Conservation (phyloP, 2,888 invertebrate species). For the Perizoma affinitatum region DNA sequence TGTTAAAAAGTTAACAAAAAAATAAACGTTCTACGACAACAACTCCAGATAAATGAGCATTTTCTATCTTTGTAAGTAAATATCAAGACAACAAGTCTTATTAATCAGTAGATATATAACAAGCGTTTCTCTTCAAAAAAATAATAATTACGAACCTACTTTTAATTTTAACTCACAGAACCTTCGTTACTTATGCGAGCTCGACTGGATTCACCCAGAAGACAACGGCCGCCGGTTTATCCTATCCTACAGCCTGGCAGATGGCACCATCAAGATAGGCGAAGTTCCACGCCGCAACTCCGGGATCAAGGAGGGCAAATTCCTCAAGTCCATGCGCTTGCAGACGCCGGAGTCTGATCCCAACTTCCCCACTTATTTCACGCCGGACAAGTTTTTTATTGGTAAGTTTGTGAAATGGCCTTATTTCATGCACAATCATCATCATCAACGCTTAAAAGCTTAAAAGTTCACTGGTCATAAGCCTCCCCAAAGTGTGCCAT, state of each 20-base stretch:
- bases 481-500: too few species aligned
- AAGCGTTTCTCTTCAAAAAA: too few species aligned
- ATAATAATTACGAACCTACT: too few species aligned
- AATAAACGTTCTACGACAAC: too few species aligned
- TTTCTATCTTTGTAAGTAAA: too few species aligned
- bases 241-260: conserved; percentile 89
- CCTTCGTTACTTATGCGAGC: conserved; percentile 89
- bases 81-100: too few species aligned
- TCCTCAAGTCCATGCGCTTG: conserved; percentile 87
- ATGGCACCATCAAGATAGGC: conserved; percentile 89
- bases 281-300: conserved; percentile 90
- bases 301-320: conserved; percentile 90
- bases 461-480: too few species aligned
- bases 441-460: too few species aligned
- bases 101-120: too few species aligned
- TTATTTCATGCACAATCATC: too few species aligned
- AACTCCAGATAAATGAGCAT: too few species aligned
- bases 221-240: conserved; percentile 90
- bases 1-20: too few species aligned
- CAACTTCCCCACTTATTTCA: conserved; percentile 89
- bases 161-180: conserved; percentile 58
- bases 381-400: conserved; percentile 91
- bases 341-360: conserved; percentile 88
- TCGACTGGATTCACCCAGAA: conserved; percentile 92
- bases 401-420: conserved; percentile 77